Evolutionary conservation across 2,888 invertebrate species (phyloP), one percentile per base, ranked within the genome.

Genomic region (Pandemis corylana): DNA sequence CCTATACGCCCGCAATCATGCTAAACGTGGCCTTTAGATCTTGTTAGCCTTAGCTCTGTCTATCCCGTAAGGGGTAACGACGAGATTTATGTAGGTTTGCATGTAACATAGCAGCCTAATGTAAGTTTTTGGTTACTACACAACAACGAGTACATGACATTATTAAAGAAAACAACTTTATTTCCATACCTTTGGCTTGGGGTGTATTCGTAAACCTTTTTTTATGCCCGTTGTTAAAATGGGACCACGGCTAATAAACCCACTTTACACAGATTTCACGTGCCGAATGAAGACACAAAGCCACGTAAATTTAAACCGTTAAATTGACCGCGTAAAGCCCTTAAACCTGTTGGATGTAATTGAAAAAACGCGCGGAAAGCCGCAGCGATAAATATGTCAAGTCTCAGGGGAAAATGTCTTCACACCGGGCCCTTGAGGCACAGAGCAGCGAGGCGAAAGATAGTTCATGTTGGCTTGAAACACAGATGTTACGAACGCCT

Each of bases 301-400:
- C 62, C 53, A 12, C 63, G 69, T 67, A 75, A 71, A 75, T 71
- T 75, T 66, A 67, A 71, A 71, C 53, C 36, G 53, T 53, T 75
- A 75, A 75, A 75, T 75, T 70, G 75, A 75, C 75, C 75, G 71
- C 70, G 53, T 20, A 67, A 75, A 67, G 68, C 70, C 68, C 64
- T 59, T 20, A 74, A 72, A 80, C 79, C 80, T 81, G 80, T 82
- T 81, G 78, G 80, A 72, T 78, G 80, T 81, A 82, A 84, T 84
- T 82, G 83, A 82, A 83, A 82, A 82, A 81, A 81, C 76, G 72
- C 74, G 76, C 69, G 73, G 53, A 71, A 75, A 73, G 61, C 68
- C 75, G 64, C 70, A 63, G 78, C 81, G 76, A 85, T 84, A 84
- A 85, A 83, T 83, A 84, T 84, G 83, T 81, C 83, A 81, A 74